A percentile compares a stretch with the other conserved stretches of the same genome.
phyloP scores from a whole-genome alignment of 2,113 vertebrate genomes.

The Danionella cerebrum region DNA sequence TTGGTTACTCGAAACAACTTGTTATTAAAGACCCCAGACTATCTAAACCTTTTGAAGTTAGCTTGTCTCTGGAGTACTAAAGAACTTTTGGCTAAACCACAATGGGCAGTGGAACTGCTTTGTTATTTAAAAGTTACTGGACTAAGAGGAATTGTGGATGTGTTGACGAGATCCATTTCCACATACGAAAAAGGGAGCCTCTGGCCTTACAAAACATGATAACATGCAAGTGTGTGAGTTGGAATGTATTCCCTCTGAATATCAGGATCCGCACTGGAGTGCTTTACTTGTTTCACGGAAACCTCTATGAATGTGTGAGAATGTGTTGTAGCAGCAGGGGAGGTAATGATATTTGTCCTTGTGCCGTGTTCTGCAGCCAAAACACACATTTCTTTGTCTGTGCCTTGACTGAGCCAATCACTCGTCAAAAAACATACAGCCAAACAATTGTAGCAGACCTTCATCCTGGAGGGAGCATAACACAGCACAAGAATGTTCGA shows the following conservation, averaged over 20 bases:
- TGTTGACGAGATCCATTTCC: slow-evolving; percentile 7
- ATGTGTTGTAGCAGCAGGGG: slow-evolving; percentile 24
- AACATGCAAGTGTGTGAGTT: slow-evolving; percentile 8
- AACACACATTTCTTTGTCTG: slow-evolving; percentile 69
- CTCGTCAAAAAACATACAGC: slow-evolving; percentile 53
- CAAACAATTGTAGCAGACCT: slow-evolving; percentile 29
- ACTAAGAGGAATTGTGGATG: slow-evolving; percentile 12
- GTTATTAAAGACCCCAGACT: too few relatives aligned
- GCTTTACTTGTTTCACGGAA: neutral
- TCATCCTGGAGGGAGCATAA: neutral
- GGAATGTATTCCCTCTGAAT: neutral
- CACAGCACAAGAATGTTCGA: neutral
- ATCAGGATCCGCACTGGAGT: neutral
- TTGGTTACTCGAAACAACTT: too few relatives aligned
- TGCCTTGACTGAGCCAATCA: slow-evolving; percentile 53
- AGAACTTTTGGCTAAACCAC: neutral
- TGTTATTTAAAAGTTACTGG: slow-evolving; percentile 9
- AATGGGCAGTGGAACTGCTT: neutral
- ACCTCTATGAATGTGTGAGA: slow-evolving; percentile 21
- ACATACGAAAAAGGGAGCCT: neutral
- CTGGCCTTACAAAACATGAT: slow-evolving; percentile 4
- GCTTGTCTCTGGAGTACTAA: neutral
- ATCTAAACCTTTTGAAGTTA: neutral
- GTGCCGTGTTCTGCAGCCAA: slow-evolving; percentile 49
- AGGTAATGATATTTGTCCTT: slow-evolving; percentile 56